Percentiles rank a stretch among this genome's conserved stretches.
phyloP scores from a whole-genome alignment of 2,797 vertebrate genomes.

The Nannoperca australis region DNA sequence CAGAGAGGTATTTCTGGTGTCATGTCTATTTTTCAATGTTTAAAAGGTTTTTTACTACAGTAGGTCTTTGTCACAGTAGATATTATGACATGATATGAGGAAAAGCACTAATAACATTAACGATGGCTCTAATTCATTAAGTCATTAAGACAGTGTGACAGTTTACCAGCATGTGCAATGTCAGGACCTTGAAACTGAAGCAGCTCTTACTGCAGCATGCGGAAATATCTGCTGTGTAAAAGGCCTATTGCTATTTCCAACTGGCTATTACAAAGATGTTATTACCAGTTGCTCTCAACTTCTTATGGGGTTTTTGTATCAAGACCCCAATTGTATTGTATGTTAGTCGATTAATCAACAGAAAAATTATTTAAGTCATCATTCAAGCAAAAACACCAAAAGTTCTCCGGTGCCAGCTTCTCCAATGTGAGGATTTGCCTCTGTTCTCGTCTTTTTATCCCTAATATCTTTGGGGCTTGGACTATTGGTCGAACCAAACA shows the following conservation, averaged over 20 bases:
- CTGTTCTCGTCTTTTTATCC: neutral
- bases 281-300: neutral
- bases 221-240: neutral
- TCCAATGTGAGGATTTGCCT: neutral
- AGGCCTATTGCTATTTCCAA: neutral
- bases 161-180: neutral
- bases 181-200: neutral
- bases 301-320: neutral
- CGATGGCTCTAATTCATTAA: neutral
- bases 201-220: neutral
- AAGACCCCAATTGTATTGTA: neutral
- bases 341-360: neutral
- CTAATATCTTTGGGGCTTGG: neutral
- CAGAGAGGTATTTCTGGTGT: conserved; percentile 49
- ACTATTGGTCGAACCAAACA: neutral
- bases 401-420: no score
- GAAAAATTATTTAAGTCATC: neutral
- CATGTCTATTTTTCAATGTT: conserved; percentile 34
- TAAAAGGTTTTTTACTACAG: neutral
- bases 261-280: neutral
- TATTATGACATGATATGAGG: neutral
- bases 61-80: neutral
- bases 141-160: neutral
- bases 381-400: neutral
- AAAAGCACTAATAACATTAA: neutral